These are phyloP conservation scores for Margaritifera margaritifera DNA, from an alignment of 2,888 invertebrate species.

Conservation along the genomic window DNA sequence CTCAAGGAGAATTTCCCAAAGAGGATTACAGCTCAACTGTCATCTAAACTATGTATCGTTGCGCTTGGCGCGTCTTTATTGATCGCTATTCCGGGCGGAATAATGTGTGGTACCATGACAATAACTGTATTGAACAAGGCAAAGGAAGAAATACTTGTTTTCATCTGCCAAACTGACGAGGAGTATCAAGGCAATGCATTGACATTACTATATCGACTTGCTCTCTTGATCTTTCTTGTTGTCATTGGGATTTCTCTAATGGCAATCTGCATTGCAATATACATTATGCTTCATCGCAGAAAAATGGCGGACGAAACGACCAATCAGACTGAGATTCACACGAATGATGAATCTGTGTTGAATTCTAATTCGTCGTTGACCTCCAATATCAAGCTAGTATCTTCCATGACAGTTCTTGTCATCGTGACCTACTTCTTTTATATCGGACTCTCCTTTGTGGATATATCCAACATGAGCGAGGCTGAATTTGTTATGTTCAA, in stretches of 20 bases:
- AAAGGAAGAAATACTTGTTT: slow-evolving; percentile 13
- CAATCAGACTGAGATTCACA: too few relatives aligned
- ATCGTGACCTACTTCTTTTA: slow-evolving; percentile 30
- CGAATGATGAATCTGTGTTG: too few relatives aligned
- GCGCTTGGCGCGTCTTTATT: slow-evolving; percentile 19
- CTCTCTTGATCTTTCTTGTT: slow-evolving; percentile 13
- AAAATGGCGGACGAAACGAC: too few relatives aligned
- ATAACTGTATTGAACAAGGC: slow-evolving; percentile 10
- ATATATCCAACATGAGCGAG: slow-evolving; percentile 22
- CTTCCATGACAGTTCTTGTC: slow-evolving; percentile 30
- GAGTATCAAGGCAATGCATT: slow-evolving; percentile 9
- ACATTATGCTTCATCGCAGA: too few relatives aligned
- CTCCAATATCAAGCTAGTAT: slow-evolving; percentile 26
- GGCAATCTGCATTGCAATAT: too few relatives aligned
- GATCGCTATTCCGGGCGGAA: slow-evolving; percentile 26
- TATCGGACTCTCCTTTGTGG: slow-evolving; percentile 25
- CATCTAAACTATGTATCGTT: slow-evolving; percentile 20
- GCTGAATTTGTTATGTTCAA: slow-evolving; percentile 28
- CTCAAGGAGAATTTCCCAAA: slow-evolving; percentile 16
- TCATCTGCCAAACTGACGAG: slow-evolving; percentile 25
- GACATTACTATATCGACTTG: slow-evolving; percentile 20
- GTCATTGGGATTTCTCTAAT: background rate
- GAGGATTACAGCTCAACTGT: slow-evolving; percentile 20
- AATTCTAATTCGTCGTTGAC: slow-evolving; percentile 12
- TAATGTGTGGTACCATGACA: slow-evolving; percentile 25